Evolutionary conservation across 2,888 invertebrate species (phyloP), one percentile per base, ranked within the genome.

Genomic region (Eristalis tenax): DNA sequence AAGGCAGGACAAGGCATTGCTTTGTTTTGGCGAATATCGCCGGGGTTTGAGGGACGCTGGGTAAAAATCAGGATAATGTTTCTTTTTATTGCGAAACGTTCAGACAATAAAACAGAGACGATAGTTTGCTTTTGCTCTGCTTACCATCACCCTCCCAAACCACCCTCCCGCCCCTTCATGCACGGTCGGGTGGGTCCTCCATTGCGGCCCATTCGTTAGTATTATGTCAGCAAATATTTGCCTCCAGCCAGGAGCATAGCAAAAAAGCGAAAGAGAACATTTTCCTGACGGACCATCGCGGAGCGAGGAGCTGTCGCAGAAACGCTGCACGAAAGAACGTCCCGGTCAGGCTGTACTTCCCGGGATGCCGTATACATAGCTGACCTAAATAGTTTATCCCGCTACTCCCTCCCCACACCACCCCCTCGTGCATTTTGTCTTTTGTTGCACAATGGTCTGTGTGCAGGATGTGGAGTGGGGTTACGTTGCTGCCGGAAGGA

Each of bases 221-320:
- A 83, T 86, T 75, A 83, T 86, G 75, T 75, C 86, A 78, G 82
- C 78, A 86, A 86, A 83, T 78, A 83, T 83, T 82, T 83, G 74
- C 86, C 71, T 83, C 35, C 26, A 70, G 69, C 64, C 40, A 35
- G 59, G 57, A 40, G 32, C 43, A 80, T 65, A 81, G 68, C 18
- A 79, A 75, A 81, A 73, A 81, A 70, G 35, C 68, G 43, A 64
- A 35, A 10, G 35, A 66, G 23, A n/a, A 66, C 32, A 50, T 35
- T 26, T 43, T 35, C 50, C 50, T 50, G 68, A 32, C 43, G 73
- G 64, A 43, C 18, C 63, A 28, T 50, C 50, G 56, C 63, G 65
- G 18, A 65, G 57, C 63, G 38, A 18, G 18, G 40, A 65, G 74
- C 26, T 26, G 26, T 26, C 26, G 2, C 26, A 26, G 26, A 3